Evolutionary conservation across 2,797 vertebrate species (phyloP).

Genomic region (Chromis chromis): DNA sequence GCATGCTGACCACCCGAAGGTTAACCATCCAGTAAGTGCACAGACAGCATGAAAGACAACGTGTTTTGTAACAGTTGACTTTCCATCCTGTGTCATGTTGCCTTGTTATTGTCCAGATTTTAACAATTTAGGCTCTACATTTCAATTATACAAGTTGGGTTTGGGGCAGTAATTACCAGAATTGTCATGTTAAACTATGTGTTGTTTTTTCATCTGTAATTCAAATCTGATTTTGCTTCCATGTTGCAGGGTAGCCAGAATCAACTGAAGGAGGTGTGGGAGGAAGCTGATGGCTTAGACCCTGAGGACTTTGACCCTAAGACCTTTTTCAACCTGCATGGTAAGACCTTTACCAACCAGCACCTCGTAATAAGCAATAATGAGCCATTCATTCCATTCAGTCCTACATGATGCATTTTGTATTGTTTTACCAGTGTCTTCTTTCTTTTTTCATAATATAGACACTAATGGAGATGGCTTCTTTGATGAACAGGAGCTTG

Average conservation of each 20-base stretch:
- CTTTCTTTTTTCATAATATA: conserved; percentile 62
- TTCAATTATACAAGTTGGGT: background rate
- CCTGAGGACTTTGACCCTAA: conserved; percentile 97
- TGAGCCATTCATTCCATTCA: background rate
- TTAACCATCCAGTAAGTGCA: conserved; percentile 95
- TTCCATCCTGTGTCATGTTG: background rate
- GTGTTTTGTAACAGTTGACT: background rate
- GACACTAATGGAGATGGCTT: conserved; percentile 96
- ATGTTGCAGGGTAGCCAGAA: conserved; percentile 93
- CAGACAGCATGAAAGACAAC: background rate
- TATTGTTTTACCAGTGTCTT: background rate
- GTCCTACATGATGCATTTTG: background rate
- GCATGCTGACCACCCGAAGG: conserved; percentile 95
- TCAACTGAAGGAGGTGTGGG: conserved; percentile 98
- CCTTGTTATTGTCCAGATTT: background rate
- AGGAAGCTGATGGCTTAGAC: conserved; percentile 96
- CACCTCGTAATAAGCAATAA: background rate
- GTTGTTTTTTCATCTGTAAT: no score
- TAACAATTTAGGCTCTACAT: background rate
- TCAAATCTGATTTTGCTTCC: background rate
- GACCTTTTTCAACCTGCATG: conserved; percentile 98
- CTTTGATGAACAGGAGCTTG: conserved; percentile 97
- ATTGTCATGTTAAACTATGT: no score
- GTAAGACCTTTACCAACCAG: conserved; percentile 76
- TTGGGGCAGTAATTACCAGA: background rate